Base-by-base conservation (phyloP, 2,797 vertebrate species). In the Gymnothorax javanicus region DNA sequence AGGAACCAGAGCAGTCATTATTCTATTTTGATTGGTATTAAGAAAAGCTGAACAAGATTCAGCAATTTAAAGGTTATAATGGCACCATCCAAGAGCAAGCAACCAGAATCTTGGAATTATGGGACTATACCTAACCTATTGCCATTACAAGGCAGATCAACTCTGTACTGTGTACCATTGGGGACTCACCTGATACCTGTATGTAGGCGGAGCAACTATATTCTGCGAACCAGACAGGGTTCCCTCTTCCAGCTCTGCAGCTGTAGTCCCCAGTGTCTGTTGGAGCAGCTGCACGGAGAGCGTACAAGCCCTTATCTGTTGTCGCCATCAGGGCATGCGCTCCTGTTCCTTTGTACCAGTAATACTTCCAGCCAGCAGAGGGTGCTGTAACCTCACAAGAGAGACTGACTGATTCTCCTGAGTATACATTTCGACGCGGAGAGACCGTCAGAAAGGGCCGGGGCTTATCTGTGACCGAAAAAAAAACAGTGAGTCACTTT, bases 211-310 rank as follows among this genome's bases (percentile, higher is more conserved):
- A n/a, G 67, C 11, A n/a, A 69, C 67, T 69, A n/a, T 69, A 69
- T n/a, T 69, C 67, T 69, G 67, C 25, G 67, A n/a, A 69, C 67
- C 67, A 69, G 67, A 69, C 67, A n/a, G 67, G 67, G 67, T 69
- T 69, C 25, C 67, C 67, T 11, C n/a, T 69, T n/a, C 67, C 67
- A 69, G 67, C 67, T 69, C 67, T 69, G 23, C 67, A 69, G 23
- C n/a, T 25, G 67, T 69, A 69, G 23, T 69, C 67, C 23, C 23
- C 67, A n/a, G 67, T 69, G 67, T 69, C 23, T 25, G 67, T 25
- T n/a, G 11, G 67, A 69, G 23, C 25, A 25, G 25, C 67, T n/a
- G 67, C 20, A 25, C 23, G n/a, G 64, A 69, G 23, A n/a, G 67
- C 25, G 23, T 25, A 69, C 4, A 7, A 69, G 64, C 33, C 33